These are phyloP conservation scores for Epirrhoe alternata DNA, from an alignment of 2,888 invertebrate genomes.

Conservation along the genomic window DNA sequence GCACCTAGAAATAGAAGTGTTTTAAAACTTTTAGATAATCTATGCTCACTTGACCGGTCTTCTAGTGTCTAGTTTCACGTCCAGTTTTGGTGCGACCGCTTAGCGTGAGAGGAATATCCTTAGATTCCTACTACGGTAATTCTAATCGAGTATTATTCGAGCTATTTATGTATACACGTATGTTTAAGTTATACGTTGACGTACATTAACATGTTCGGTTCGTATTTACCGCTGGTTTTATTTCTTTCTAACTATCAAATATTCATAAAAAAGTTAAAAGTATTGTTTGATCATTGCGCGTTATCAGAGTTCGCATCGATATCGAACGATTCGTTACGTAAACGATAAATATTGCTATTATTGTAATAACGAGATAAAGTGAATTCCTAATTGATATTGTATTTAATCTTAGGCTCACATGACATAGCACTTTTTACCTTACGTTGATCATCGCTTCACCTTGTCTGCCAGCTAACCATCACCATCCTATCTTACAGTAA, in stretches of 20 bases:
- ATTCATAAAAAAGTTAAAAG: background rate
- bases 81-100: slow-evolving; percentile 55
- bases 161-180: background rate
- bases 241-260: too few relatives aligned
- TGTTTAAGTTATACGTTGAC: background rate
- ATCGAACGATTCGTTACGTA: slow-evolving; percentile 33
- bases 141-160: background rate
- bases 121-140: slow-evolving; percentile 9
- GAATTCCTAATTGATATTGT: background rate
- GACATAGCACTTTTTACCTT: background rate
- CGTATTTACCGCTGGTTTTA: too few relatives aligned
- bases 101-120: slow-evolving; percentile 31
- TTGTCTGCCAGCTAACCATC: too few relatives aligned
- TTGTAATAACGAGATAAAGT: slow-evolving; percentile 7
- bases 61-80: slow-evolving; percentile 62
- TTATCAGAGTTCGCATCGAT: slow-evolving; percentile 16
- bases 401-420: background rate
- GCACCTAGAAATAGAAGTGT: slow-evolving; percentile 49
- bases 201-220: too few relatives aligned
- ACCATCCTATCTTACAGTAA: too few relatives aligned
- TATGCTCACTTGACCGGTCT: slow-evolving; percentile 50
- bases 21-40: slow-evolving; percentile 34
- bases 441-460: background rate
- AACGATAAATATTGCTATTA: slow-evolving; percentile 17
- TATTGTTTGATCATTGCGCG: background rate